Evolutionary conservation across 37 sponge, comb jelly and placozoan genomes (phyloP).

Genomic region (Spongilla lacustris): DNA sequence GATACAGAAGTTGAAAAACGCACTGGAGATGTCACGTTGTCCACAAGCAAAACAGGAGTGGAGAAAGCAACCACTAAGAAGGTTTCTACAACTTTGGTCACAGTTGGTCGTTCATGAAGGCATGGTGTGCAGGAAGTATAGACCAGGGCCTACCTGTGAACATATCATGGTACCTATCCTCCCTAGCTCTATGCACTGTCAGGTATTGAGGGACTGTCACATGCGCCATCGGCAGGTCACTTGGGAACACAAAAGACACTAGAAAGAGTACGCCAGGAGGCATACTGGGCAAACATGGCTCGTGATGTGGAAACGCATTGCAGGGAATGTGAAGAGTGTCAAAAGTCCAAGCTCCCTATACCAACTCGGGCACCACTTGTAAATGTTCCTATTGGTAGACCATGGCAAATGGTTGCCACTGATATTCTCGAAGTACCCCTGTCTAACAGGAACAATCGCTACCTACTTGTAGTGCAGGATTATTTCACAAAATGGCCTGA

Average conservation of each 20-base stretch:
- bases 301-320: conserved; percentile 22
- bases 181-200: not conserved
- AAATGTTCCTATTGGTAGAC: conserved; percentile 14
- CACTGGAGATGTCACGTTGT: too few relatives aligned
- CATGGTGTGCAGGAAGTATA: conserved; percentile 16
- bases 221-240: conserved; percentile 41
- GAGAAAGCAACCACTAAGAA: conserved; percentile 10
- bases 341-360: conserved; percentile 24
- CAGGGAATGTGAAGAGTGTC: conserved; percentile 29
- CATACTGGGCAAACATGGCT: conserved; percentile 44
- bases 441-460: conserved; percentile 16
- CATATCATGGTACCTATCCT: conserved; percentile 23
- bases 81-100: conserved; percentile 38
- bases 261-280: conserved; percentile 22
- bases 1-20: not conserved
- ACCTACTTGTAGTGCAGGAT: conserved; percentile 28
- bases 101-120: conserved; percentile 28
- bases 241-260: conserved; percentile 49
- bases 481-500: conserved; percentile 42
- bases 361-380: conserved; percentile 29
- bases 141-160: conserved; percentile 26
- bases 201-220: conserved; percentile 6
- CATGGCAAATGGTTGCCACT: conserved; percentile 44
- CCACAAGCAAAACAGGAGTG: not conserved
- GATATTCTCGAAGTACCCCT: conserved; percentile 35